Evolutionary conservation across 2,113 vertebrate species (phyloP).

Genomic region (Canis aureus): DNA sequence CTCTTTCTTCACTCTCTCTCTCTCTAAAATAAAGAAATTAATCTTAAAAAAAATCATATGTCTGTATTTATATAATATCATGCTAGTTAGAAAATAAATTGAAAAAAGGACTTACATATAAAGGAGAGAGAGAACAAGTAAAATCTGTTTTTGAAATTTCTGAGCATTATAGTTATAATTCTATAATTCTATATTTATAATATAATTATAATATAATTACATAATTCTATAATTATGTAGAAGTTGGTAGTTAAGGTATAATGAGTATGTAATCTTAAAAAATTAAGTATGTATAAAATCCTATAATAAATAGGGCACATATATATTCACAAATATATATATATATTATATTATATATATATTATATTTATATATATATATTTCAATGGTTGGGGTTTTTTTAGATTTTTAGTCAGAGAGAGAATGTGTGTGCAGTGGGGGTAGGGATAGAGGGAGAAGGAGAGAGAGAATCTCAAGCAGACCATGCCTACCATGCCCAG

Average conservation of each 20-base stretch:
- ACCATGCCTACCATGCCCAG: background rate
- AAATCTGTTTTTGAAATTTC: background rate
- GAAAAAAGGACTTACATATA: background rate
- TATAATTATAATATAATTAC: too few relatives aligned
- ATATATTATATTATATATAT: background rate
- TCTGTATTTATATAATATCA: background rate
- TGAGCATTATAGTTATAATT: background rate
- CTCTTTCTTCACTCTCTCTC: background rate
- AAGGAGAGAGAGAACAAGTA: background rate
- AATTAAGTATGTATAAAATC: background rate
- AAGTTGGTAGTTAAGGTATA: background rate
- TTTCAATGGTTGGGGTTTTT: background rate
- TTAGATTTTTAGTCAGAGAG: background rate
- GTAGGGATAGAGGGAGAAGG: background rate
- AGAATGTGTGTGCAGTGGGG: background rate
- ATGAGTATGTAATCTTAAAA: background rate
- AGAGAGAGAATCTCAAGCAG: background rate
- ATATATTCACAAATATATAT: background rate
- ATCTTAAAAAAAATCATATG: background rate
- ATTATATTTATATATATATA: background rate
- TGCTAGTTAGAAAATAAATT: background rate
- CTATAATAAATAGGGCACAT: background rate
- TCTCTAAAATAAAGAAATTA: background rate
- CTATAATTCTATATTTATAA: too few relatives aligned
- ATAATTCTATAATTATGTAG: background rate